These are phyloP conservation scores for Subacronicta megacephala DNA, from an alignment of 2,888 invertebrate genomes.

Conservation along the genomic window DNA sequence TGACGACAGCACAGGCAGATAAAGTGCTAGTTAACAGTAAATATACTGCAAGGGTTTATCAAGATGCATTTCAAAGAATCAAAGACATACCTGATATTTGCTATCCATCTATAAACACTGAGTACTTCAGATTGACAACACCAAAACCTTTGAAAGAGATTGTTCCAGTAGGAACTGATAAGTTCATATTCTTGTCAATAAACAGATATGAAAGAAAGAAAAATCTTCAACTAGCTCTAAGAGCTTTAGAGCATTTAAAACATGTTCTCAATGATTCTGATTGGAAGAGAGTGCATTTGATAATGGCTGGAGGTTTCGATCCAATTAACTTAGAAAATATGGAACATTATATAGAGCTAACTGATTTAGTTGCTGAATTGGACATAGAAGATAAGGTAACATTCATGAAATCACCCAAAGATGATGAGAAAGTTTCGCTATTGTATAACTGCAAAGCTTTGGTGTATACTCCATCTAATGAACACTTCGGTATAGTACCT, in stretches of 20 bases:
- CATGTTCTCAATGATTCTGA: slow-evolving; percentile 86
- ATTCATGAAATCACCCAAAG: slow-evolving; percentile 96
- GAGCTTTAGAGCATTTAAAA: slow-evolving; percentile 93
- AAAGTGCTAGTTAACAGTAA: slow-evolving; percentile 98
- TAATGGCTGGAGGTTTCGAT: slow-evolving; percentile 99
- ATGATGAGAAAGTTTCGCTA: slow-evolving; percentile 94
- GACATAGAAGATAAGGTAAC: slow-evolving; percentile 93
- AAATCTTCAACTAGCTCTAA: slow-evolving; percentile 95
- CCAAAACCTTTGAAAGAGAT: slow-evolving; percentile 87
- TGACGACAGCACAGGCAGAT: slow-evolving; percentile 96
- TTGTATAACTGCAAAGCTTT: slow-evolving; percentile 94
- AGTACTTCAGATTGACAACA: slow-evolving; percentile 90
- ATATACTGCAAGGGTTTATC: slow-evolving; percentile 97
- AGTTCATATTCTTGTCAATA: slow-evolving; percentile 96
- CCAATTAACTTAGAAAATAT: slow-evolving; percentile 96
- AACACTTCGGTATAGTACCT: slow-evolving; percentile 99
- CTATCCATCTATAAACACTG: slow-evolving; percentile 97
- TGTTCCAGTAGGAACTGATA: slow-evolving; percentile 87
- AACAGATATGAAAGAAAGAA: slow-evolving; percentile 99
- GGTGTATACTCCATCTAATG: slow-evolving; percentile 98
- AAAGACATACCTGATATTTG: slow-evolving; percentile 94
- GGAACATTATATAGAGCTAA: slow-evolving; percentile 94
- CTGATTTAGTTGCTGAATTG: slow-evolving; percentile 90
- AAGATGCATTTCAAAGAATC: slow-evolving; percentile 94
- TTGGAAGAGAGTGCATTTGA: slow-evolving; percentile 93